These are phyloP conservation scores for Tuta absoluta DNA, from an alignment of 2,888 invertebrate genomes.

Conservation along the genomic window DNA sequence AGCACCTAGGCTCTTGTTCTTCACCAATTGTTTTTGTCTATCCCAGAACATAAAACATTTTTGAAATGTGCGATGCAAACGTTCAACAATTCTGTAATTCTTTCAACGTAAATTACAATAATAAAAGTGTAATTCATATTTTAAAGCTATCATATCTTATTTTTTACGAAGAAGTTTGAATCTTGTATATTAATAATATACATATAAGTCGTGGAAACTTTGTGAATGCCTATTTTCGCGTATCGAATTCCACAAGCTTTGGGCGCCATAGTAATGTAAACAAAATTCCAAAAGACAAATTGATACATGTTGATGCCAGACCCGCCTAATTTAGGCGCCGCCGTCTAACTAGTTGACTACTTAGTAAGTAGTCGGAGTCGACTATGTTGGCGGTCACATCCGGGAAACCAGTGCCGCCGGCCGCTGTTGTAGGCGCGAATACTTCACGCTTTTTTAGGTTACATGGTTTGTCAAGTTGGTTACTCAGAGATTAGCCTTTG, in stretches of 20 bases:
- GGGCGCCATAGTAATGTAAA: conserved; percentile 7
- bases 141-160: too few relatives aligned
- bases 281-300: conserved; percentile 22
- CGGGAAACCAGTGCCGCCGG: conserved; percentile 31
- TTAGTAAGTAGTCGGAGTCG: conserved; percentile 39
- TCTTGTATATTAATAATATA: too few relatives aligned
- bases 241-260: conserved; percentile 13
- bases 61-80: too few relatives aligned
- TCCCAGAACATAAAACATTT: too few relatives aligned
- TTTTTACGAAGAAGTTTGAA: too few relatives aligned
- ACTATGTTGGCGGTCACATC: conserved; percentile 29
- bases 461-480: not conserved
- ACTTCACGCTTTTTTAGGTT: conserved; percentile 1
- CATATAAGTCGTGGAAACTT: not conserved
- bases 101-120: too few relatives aligned
- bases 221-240: not conserved
- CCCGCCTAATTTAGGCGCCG: conserved; percentile 16
- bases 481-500: not conserved
- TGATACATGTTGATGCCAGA: not conserved
- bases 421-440: conserved; percentile 5
- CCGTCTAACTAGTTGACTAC: conserved; percentile 32
- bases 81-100: too few relatives aligned
- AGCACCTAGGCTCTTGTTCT: too few relatives aligned
- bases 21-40: too few relatives aligned
- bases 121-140: too few relatives aligned